Percentiles rank a stretch among this genome's conserved stretches.
Evolutionary conservation across 2,888 invertebrate species (phyloP).

Genomic region (Hemaris fuciformis): DNA sequence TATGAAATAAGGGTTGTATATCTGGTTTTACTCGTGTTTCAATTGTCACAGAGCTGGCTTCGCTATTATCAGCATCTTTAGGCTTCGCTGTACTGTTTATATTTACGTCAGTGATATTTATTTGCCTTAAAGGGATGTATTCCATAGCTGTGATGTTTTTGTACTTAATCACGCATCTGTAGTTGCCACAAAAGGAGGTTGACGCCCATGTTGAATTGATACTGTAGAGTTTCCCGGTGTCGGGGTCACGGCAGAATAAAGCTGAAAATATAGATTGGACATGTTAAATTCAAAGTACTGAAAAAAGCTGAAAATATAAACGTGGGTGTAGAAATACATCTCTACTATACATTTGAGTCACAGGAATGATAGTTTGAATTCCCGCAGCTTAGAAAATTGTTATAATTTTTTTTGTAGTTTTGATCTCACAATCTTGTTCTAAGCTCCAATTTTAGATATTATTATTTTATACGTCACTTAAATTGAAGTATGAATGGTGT

Average conservation of each 20-base stretch:
- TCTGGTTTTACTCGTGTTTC: constrained; percentile 24
- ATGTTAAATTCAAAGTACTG: no score
- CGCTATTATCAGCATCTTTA: background rate
- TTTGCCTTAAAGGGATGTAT: constrained; percentile 38
- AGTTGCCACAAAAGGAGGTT: constrained; percentile 68
- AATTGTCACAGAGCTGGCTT: constrained; percentile 16
- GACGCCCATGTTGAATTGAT: constrained; percentile 69
- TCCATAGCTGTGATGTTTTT: constrained; percentile 37
- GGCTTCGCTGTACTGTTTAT: constrained; percentile 11
- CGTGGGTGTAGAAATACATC: no score
- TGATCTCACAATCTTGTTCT: no score
- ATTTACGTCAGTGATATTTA: constrained; percentile 40
- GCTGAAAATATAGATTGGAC: constrained; percentile 49
- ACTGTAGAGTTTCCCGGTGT: constrained; percentile 60
- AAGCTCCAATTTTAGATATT: no score
- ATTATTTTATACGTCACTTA: no score
- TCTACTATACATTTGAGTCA: no score
- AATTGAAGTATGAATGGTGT: background rate
- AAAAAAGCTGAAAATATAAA: no score
- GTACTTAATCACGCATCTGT: constrained; percentile 62
- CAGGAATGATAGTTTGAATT: no score
- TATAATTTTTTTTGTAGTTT: no score
- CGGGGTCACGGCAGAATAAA: constrained; percentile 70
- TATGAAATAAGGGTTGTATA: constrained; percentile 18
- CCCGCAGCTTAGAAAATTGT: no score